Evolutionary conservation across 2,888 invertebrate genomes (phyloP).

Genomic region (Julus scanicus): DNA sequence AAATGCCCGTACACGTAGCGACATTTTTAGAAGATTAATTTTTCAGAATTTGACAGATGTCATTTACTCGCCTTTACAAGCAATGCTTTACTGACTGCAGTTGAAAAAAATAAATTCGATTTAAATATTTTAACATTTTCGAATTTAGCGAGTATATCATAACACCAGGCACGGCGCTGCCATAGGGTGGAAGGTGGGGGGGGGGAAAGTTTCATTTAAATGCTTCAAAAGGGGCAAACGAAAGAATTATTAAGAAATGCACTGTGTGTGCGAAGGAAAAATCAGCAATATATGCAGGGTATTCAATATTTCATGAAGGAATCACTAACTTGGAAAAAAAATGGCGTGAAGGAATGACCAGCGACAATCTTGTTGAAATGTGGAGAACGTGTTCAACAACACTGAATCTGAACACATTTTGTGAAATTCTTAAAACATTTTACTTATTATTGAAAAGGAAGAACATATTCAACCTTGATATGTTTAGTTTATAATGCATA

Average conservation of each 20-base stretch:
- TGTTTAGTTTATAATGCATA: background rate
- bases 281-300: constrained; percentile 3
- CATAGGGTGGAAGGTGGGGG: background rate
- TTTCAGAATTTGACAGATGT: constrained; percentile 42
- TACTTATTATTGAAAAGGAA: background rate
- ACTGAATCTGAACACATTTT: background rate
- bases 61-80: background rate
- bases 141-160: constrained; percentile 17
- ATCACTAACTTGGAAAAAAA: background rate
- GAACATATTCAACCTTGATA: background rate
- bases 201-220: background rate
- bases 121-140: constrained; percentile 42
- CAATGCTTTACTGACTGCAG: background rate
- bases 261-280: background rate
- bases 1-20: background rate
- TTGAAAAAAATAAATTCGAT: background rate
- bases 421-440: background rate
- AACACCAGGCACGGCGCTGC: background rate
- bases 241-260: constrained; percentile 35
- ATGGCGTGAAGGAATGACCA: background rate
- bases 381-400: background rate
- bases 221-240: constrained; percentile 22
- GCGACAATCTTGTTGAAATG: background rate
- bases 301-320: constrained; percentile 18
- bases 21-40: constrained; percentile 30